phyloP scores from a whole-genome alignment of 2,797 vertebrate species.

The Orestias chungarensis region DNA sequence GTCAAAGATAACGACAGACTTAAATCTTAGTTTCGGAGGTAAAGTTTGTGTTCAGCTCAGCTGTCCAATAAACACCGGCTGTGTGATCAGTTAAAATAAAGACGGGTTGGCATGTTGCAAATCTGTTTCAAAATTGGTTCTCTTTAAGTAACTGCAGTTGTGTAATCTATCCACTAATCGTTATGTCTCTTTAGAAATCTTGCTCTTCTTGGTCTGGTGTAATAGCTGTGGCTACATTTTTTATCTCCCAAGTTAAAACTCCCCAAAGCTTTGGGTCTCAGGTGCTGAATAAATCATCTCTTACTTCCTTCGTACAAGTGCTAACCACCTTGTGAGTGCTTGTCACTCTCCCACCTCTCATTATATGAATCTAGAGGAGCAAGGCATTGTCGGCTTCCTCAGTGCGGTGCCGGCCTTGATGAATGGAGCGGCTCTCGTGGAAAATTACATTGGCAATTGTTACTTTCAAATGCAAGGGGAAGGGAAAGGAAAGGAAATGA shows the following conservation, averaged over 20 bases:
- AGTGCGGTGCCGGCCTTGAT: slow-evolving; percentile 71
- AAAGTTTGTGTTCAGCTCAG: not conserved
- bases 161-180: slow-evolving; percentile 48
- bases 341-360: slow-evolving; percentile 71
- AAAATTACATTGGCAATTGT: slow-evolving; percentile 76
- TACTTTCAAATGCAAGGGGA: slow-evolving; percentile 56
- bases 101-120: not conserved
- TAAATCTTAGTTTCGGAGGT: not conserved
- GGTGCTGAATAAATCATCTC: slow-evolving; percentile 73
- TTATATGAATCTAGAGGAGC: slow-evolving; percentile 73
- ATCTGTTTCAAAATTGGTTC: slow-evolving; percentile 8
- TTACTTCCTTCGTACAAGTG: slow-evolving; percentile 60
- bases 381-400: slow-evolving; percentile 72
- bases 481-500: slow-evolving; percentile 50
- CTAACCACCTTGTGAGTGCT: slow-evolving; percentile 64
- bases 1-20: not conserved
- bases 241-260: slow-evolving; percentile 62
- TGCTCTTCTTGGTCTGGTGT: slow-evolving; percentile 47
- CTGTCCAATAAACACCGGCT: not conserved
- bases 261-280: slow-evolving; percentile 61
- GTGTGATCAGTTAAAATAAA: not conserved
- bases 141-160: slow-evolving; percentile 26
- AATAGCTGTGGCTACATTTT: slow-evolving; percentile 49
- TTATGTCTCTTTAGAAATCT: slow-evolving; percentile 42
- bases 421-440: slow-evolving; percentile 75